A percentile compares a stretch with the other conserved stretches of the same genome.
phyloP scores from a whole-genome alignment of 2,888 invertebrate genomes.

The Dryobotodes eremita region DNA sequence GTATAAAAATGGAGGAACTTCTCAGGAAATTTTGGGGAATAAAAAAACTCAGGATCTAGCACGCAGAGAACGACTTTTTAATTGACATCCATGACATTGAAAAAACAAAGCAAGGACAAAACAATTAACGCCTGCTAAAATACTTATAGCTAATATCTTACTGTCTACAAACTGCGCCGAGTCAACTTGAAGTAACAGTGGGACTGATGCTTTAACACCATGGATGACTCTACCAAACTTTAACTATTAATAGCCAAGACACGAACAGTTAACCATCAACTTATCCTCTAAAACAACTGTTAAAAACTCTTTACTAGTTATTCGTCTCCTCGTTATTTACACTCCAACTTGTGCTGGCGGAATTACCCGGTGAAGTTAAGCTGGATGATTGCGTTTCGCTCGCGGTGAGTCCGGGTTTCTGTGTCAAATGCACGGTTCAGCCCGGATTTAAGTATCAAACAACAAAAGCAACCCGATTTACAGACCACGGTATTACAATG shows the following conservation, averaged over 20 bases:
- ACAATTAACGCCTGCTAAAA: too few relatives aligned
- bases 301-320: slow-evolving; percentile 35
- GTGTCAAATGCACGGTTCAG: slow-evolving; percentile 56
- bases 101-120: too few relatives aligned
- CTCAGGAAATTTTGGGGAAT: too few relatives aligned
- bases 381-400: slow-evolving; percentile 55
- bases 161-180: too few relatives aligned
- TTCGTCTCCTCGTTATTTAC: slow-evolving; percentile 48
- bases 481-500: slow-evolving; percentile 16
- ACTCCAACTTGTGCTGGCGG: slow-evolving; percentile 43
- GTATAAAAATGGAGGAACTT: too few relatives aligned
- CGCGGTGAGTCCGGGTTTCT: slow-evolving; percentile 47
- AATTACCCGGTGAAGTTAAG: slow-evolving; percentile 57
- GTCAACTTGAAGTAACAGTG: too few relatives aligned
- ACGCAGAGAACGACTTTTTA: too few relatives aligned
- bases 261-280: slow-evolving; percentile 20
- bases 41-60: too few relatives aligned
- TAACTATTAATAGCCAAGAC: slow-evolving; percentile 25
- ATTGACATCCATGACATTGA: too few relatives aligned
- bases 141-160: too few relatives aligned
- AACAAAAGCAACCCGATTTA: slow-evolving; percentile 54
- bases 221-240: slow-evolving; percentile 21
- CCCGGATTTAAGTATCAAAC: slow-evolving; percentile 57
- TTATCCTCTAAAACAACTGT: slow-evolving; percentile 22
- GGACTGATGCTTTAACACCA: too few relatives aligned